A percentile compares a stretch with the other conserved stretches of the same genome.
These are phyloP conservation scores for Cryptoprocta ferox DNA, from an alignment of 2,797 vertebrate species.

Conservation along the genomic window DNA sequence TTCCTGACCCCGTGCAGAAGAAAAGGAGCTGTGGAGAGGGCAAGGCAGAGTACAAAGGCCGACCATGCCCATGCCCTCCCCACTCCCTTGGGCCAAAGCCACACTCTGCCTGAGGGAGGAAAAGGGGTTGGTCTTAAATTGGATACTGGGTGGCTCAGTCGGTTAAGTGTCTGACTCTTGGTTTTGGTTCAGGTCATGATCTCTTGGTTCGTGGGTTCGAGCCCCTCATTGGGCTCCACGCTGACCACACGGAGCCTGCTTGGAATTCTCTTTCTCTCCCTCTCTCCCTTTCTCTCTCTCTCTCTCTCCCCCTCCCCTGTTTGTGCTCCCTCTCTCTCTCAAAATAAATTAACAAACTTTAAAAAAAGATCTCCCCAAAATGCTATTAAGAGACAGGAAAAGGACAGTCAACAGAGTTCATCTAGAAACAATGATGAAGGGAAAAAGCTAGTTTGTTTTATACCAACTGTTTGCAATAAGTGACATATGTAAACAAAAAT, in stretches of 20 bases:
- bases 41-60: neutral
- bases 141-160: neutral
- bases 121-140: neutral
- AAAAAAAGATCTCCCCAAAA: neutral
- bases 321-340: too few species aligned
- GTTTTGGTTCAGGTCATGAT: too few species aligned
- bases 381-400: neutral
- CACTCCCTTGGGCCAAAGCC: neutral
- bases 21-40: neutral
- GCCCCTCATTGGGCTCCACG: too few species aligned
- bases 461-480: neutral
- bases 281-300: too few species aligned
- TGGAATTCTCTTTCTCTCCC: too few species aligned
- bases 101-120: neutral
- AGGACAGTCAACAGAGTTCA: neutral
- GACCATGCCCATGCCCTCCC: neutral
- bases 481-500: neutral
- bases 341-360: too few species aligned
- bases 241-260: too few species aligned
- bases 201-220: too few species aligned
- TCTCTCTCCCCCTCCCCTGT: too few species aligned
- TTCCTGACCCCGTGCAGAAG: neutral
- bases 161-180: too few species aligned
- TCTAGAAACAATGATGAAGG: neutral
- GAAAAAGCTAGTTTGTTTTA: neutral